Conservation (phyloP, 2,113 vertebrate species). For the Nycticorax nycticorax region DNA sequence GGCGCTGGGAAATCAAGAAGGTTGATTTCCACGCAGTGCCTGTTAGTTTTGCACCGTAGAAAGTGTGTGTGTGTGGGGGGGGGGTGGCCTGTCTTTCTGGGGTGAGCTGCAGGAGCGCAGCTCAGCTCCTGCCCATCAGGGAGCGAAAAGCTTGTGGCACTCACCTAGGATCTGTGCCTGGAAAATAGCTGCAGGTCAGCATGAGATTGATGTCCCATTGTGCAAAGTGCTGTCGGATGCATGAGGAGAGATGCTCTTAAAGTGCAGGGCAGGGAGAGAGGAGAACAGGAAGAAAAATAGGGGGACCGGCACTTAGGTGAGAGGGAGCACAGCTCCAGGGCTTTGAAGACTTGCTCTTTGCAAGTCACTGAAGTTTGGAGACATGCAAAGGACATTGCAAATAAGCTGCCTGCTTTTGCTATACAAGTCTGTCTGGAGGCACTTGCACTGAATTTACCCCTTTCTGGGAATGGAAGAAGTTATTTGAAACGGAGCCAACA, state of each 20-base stretch:
- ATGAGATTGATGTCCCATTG: fast-evolving
- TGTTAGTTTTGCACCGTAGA: background rate
- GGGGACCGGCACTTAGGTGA: background rate
- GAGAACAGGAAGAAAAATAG: background rate
- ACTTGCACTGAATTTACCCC: background rate
- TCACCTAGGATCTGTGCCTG: background rate
- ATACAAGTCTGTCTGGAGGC: background rate
- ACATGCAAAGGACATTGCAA: background rate
- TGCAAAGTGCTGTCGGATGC: background rate
- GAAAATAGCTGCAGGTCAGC: background rate
- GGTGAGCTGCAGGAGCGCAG: fast-evolving
- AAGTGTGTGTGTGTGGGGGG: too few species aligned
- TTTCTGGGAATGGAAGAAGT: background rate
- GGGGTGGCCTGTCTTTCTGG: background rate
- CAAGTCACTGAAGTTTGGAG: background rate
- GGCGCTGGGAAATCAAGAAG: background rate
- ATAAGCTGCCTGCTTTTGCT: background rate
- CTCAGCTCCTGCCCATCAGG: fast-evolving
- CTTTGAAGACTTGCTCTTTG: background rate
- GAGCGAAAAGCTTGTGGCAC: background rate
- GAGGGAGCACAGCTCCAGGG: background rate
- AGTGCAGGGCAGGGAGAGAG: background rate
- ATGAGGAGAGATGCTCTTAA: background rate
- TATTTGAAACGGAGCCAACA: background rate
- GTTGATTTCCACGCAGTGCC: fast-evolving